Conservation (phyloP, 2,888 invertebrate genomes). For the Ormyrus pomaceus region DNA sequence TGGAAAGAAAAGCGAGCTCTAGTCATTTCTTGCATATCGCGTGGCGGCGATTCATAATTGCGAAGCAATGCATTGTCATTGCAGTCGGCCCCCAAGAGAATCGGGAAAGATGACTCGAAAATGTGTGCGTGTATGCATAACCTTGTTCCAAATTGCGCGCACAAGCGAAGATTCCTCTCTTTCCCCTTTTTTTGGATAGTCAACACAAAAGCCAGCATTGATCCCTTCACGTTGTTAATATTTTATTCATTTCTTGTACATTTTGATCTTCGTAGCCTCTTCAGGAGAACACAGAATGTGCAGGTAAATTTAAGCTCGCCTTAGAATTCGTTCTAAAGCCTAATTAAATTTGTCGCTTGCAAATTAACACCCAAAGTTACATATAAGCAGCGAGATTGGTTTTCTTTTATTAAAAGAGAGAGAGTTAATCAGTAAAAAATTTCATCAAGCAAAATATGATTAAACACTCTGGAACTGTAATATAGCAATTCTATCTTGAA, state of each 20-base stretch:
- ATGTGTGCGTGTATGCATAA: constrained; percentile 2
- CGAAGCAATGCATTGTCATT: constrained; percentile 15
- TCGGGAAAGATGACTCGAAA: constrained; percentile 3
- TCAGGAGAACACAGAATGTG: too few species aligned
- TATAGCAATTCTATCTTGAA: too few species aligned
- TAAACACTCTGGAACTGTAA: too few species aligned
- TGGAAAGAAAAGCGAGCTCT: background rate
- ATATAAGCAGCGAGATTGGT: too few species aligned
- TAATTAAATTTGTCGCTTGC: too few species aligned
- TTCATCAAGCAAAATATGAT: too few species aligned
- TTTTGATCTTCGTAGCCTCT: constrained; percentile 7
- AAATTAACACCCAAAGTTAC: too few species aligned
- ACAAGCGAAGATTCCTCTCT: constrained; percentile 12
- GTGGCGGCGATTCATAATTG: constrained; percentile 13
- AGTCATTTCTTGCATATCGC: background rate
- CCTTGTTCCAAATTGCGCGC: constrained; percentile 21
- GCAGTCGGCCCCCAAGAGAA: constrained; percentile 2
- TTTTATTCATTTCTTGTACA: constrained; percentile 20
- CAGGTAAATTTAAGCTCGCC: too few species aligned
- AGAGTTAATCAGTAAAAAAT: too few species aligned
- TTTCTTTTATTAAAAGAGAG: too few species aligned
- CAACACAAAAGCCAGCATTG: constrained; percentile 23
- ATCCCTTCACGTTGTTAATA: constrained; percentile 37
- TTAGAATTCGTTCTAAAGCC: too few species aligned
- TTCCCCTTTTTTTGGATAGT: background rate